These are phyloP conservation scores for Diachasmimorpha longicaudata DNA, from an alignment of 1,140 invertebrate species.

Conservation along the genomic window DNA sequence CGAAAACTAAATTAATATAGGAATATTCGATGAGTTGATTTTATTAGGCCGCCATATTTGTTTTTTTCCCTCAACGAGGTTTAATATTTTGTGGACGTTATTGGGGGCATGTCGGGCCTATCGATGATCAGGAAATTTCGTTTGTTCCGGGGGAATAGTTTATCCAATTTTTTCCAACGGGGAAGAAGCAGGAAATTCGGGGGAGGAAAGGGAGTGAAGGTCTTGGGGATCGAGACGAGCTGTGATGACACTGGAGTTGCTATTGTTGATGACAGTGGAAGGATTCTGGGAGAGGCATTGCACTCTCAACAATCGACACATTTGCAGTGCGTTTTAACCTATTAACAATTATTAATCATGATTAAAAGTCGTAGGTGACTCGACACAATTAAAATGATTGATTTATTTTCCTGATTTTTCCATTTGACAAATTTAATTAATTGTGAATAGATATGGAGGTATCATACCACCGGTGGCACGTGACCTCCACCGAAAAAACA, in stretches of 20 bases:
- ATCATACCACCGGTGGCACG: constrained; percentile 87
- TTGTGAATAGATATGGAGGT: constrained; percentile 78
- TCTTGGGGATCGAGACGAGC: constrained; percentile 97
- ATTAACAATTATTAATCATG: background rate
- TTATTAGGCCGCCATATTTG: no score
- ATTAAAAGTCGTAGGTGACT: background rate
- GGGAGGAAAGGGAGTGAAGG: constrained; percentile 36
- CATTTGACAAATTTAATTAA: background rate
- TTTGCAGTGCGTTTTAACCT: constrained; percentile 66
- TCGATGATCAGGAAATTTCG: background rate
- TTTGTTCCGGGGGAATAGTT: background rate
- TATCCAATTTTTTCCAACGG: background rate
- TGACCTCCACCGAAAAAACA: constrained; percentile 81
- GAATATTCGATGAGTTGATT: no score
- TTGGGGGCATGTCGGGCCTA: background rate
- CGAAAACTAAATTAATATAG: no score
- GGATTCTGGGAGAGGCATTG: constrained; percentile 79
- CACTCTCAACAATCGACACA: constrained; percentile 80
- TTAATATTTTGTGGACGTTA: background rate
- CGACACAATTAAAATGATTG: background rate
- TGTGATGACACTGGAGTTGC: constrained; percentile 97
- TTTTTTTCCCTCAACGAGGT: background rate
- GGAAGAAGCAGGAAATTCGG: background rate
- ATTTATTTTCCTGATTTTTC: background rate
- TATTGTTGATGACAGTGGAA: constrained; percentile 75